Evolutionary conservation across 1,140 invertebrate species (phyloP).

Genomic region (Drosophila nigromelanica): DNA sequence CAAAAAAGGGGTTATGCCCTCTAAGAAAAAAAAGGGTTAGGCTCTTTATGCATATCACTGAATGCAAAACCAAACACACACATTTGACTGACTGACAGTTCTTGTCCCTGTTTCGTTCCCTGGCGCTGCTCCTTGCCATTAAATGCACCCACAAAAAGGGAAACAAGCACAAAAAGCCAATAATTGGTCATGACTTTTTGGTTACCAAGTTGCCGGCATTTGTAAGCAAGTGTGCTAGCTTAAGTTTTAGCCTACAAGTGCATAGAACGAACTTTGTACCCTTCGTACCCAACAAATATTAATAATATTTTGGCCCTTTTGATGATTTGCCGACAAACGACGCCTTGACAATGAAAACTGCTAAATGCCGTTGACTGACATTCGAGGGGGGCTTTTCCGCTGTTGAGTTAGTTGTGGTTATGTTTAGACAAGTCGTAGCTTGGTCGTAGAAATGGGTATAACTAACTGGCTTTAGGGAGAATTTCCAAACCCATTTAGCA

Average conservation of each 20-base stretch:
- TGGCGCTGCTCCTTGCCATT: conserved; percentile 14
- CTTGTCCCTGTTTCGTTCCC: background rate
- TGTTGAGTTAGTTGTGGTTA: conserved; percentile 51
- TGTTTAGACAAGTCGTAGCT: conserved; percentile 48
- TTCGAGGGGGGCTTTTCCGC: conserved; percentile 40
- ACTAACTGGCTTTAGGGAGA: too few species aligned
- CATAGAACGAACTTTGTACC: conserved; percentile 37
- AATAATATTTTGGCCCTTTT: conserved; percentile 72
- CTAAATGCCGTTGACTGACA: conserved; percentile 67
- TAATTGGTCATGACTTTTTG: conserved; percentile 81
- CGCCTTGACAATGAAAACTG: conserved; percentile 79
- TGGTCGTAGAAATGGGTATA: background rate
- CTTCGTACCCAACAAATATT: conserved; percentile 58
- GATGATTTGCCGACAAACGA: conserved; percentile 69
- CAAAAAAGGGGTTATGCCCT: conserved; percentile 18
- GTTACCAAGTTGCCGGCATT: conserved; percentile 58
- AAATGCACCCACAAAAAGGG: conserved; percentile 57
- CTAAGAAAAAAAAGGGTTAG: conserved; percentile 55
- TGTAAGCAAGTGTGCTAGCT: background rate
- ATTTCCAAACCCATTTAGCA: too few species aligned
- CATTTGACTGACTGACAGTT: conserved; percentile 2
- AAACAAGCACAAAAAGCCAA: conserved; percentile 57
- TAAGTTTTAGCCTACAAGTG: conserved; percentile 17
- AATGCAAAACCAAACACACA: background rate
- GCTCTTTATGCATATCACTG: conserved; percentile 61